These are phyloP conservation scores for Lytechinus variegatus DNA, from an alignment of 35 echinoderm and acorn worm species.

Conservation along the genomic window DNA sequence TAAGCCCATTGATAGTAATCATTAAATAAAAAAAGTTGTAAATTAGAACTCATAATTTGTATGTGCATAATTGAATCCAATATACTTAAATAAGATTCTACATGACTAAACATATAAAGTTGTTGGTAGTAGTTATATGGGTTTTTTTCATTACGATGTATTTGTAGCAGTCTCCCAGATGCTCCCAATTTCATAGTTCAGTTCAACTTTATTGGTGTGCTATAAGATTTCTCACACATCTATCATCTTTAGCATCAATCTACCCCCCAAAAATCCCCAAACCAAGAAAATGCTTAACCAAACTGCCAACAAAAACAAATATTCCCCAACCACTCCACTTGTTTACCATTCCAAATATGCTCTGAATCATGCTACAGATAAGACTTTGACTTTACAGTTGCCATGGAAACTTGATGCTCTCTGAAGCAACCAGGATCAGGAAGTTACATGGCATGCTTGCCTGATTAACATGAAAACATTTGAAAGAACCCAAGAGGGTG, in stretches of 20 bases:
- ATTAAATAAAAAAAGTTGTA: too few species aligned
- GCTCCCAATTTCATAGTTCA: too few species aligned
- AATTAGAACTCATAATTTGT: too few species aligned
- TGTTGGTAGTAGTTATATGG: too few species aligned
- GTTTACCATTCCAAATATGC: not conserved
- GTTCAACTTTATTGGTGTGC: too few species aligned
- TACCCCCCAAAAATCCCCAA: not conserved
- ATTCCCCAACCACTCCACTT: not conserved
- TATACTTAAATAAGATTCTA: too few species aligned
- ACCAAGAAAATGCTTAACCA: not conserved
- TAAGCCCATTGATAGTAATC: too few species aligned
- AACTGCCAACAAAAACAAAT: not conserved
- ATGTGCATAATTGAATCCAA: too few species aligned
- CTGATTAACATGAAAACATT: not conserved
- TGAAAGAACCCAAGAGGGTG: not conserved
- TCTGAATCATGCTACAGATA: not conserved
- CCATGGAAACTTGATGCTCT: not conserved
- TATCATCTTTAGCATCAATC: slow-evolving; percentile 10
- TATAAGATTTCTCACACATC: not conserved
- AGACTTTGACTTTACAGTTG: not conserved
- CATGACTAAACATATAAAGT: too few species aligned
- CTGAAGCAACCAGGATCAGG: not conserved
- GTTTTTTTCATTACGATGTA: too few species aligned
- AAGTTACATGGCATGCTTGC: not conserved
- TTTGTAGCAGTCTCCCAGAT: too few species aligned